Evolutionary conservation across 30 jellyfish, hydroid and myxozoan genomes (phyloP).

Genomic region (Chironex yamaguchii): DNA sequence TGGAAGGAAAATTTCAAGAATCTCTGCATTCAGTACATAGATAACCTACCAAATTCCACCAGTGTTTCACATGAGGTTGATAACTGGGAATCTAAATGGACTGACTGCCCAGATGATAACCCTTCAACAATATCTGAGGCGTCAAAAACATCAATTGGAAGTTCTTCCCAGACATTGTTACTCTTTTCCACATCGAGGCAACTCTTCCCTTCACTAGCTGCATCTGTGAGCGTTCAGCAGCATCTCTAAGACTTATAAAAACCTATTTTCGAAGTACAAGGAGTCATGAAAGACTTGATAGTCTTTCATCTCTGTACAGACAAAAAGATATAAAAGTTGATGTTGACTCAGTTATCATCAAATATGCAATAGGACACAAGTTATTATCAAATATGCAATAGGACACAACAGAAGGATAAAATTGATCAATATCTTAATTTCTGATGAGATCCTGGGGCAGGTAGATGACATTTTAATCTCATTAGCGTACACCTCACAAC

Average conservation of each 20-base stretch:
- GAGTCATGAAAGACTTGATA: slow-evolving; percentile 28
- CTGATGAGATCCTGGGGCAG: neutral
- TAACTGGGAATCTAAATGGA: slow-evolving; percentile 49
- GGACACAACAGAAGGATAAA: neutral
- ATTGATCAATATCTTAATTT: neutral
- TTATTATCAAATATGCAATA: slow-evolving; percentile 6
- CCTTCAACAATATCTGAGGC: slow-evolving; percentile 5
- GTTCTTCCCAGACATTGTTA: slow-evolving; percentile 11
- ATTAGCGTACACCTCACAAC: neutral
- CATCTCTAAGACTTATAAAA: slow-evolving; percentile 22
- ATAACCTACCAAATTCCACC: slow-evolving; percentile 6
- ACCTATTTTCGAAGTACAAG: slow-evolving; percentile 30
- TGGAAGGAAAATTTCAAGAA: neutral
- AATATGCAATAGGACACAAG: slow-evolving; percentile 2
- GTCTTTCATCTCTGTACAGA: slow-evolving; percentile 1
- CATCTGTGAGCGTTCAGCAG: slow-evolving; percentile 42
- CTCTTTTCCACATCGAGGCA: slow-evolving; percentile 12
- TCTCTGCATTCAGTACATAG: neutral
- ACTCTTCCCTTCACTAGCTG: slow-evolving; percentile 19
- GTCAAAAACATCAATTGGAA: neutral
- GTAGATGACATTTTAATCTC: neutral
- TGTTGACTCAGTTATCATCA: neutral
- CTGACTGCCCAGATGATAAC: neutral
- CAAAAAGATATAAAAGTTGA: slow-evolving; percentile 14
- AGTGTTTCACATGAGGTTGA: slow-evolving; percentile 7